phyloP scores from a whole-genome alignment of 1,140 invertebrate species.

The Drosophila ercepeae region DNA sequence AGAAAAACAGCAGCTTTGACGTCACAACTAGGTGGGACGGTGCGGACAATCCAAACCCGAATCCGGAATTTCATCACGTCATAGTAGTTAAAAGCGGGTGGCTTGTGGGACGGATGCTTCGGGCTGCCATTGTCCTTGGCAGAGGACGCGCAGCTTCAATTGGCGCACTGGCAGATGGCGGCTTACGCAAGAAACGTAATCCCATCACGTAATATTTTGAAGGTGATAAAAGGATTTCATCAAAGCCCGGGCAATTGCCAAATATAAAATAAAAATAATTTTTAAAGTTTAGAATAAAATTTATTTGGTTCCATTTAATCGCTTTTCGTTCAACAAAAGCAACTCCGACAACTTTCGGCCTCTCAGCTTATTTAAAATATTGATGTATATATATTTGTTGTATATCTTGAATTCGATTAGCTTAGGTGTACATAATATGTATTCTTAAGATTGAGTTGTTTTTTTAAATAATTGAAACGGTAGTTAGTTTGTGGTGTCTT shows the following conservation, averaged over 20 bases:
- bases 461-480: slow-evolving; percentile 76
- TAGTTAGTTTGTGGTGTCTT: slow-evolving; percentile 57
- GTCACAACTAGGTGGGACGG: slow-evolving; percentile 36
- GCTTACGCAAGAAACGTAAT: slow-evolving; percentile 69
- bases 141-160: slow-evolving; percentile 57
- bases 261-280: background rate
- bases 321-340: slow-evolving; percentile 52
- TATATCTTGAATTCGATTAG: slow-evolving; percentile 59
- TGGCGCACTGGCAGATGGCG: slow-evolving; percentile 43
- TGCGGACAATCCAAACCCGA: slow-evolving; percentile 14
- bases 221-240: slow-evolving; percentile 4
- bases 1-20: slow-evolving; percentile 43
- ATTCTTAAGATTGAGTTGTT: slow-evolving; percentile 29
- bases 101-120: slow-evolving; percentile 44
- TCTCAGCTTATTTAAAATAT: slow-evolving; percentile 43
- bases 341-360: slow-evolving; percentile 17
- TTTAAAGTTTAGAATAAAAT: slow-evolving; percentile 61
- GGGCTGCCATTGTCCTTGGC: slow-evolving; percentile 64
- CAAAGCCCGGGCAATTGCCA: slow-evolving; percentile 4
- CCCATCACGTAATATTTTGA: slow-evolving; percentile 23
- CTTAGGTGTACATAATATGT: slow-evolving; percentile 42
- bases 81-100: background rate
- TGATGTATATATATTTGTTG: slow-evolving; percentile 47
- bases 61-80: slow-evolving; percentile 43
- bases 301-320: slow-evolving; percentile 68